Percentiles rank a stretch among this genome's conserved stretches.
phyloP scores from a whole-genome alignment of 2,797 vertebrate species.

The Esox lucius region DNA sequence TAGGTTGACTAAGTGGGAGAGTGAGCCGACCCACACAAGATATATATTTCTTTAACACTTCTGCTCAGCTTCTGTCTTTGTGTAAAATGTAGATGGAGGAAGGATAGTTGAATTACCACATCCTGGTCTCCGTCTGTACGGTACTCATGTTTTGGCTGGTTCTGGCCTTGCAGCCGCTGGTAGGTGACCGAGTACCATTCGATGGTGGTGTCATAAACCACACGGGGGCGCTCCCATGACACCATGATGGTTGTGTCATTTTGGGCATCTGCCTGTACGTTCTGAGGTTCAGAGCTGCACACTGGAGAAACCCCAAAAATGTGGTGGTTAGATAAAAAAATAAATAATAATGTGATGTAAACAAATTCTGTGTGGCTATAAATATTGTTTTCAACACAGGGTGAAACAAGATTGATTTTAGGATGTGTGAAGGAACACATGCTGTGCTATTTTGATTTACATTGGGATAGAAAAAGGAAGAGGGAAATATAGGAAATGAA shows the following conservation, averaged over 20 bases:
- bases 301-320: conserved; percentile 64
- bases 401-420: neutral
- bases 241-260: conserved; percentile 94
- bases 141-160: conserved; percentile 86
- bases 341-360: too few relatives aligned
- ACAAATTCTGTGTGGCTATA: neutral
- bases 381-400: neutral
- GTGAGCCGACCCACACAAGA: neutral
- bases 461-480: neutral
- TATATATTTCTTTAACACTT: too few relatives aligned
- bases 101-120: conserved; percentile 75
- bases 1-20: too few relatives aligned
- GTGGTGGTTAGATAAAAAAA: neutral
- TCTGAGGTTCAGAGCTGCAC: conserved; percentile 93
- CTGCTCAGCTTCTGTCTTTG: too few relatives aligned
- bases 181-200: conserved; percentile 93
- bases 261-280: conserved; percentile 90
- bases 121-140: conserved; percentile 98
- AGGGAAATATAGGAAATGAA: neutral
- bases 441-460: neutral
- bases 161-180: conserved; percentile 85
- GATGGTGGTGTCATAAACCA: conserved; percentile 89
- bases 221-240: conserved; percentile 91
- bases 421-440: neutral
- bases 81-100: neutral